phyloP scores from a whole-genome alignment of 2,797 vertebrate genomes.

The Ctenochaetus hawaiiensis region DNA sequence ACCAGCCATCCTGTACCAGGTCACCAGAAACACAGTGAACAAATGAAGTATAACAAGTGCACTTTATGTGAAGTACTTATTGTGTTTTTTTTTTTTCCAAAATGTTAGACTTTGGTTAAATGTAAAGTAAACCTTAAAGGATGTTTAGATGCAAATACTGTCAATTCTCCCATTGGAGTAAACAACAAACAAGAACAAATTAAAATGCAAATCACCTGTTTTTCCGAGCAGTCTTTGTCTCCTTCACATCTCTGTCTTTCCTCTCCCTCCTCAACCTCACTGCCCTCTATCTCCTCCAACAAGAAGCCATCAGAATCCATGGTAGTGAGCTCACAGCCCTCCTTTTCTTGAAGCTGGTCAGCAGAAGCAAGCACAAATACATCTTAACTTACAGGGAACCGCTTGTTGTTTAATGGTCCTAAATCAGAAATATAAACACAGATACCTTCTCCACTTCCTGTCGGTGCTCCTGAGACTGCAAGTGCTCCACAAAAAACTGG shows the following conservation, averaged over 20 bases:
- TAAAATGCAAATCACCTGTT: conserved; percentile 56
- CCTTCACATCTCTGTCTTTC: conserved; percentile 76
- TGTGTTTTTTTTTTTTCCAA: not conserved
- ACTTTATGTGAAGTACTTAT: not conserved
- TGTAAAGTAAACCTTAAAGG: not conserved
- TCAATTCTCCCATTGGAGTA: too few species aligned
- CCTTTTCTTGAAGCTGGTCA: conserved; percentile 77
- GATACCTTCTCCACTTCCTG: conserved; percentile 90
- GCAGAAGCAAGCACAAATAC: not conserved
- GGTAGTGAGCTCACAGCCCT: conserved; percentile 87
- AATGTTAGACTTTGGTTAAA: conserved; percentile 4
- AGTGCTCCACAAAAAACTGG: conserved; percentile 94
- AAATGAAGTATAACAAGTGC: not conserved
- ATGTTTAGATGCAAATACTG: not conserved
- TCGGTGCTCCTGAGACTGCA: conserved; percentile 93
- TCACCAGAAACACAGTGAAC: conserved; percentile 13
- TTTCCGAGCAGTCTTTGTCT: conserved; percentile 32
- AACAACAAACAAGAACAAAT: conserved; percentile 2
- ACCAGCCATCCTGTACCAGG: conserved; percentile 72
- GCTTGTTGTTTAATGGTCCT: not conserved
- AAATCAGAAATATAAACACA: not conserved
- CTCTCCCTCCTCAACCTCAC: conserved; percentile 78
- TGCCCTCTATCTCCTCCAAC: conserved; percentile 88
- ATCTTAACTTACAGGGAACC: not conserved
- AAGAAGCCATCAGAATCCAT: conserved; percentile 89